Evolutionary conservation across 2,888 invertebrate species (phyloP), one percentile per base, ranked within the genome.

Genomic region (Caenorhabditis auriculariae): DNA sequence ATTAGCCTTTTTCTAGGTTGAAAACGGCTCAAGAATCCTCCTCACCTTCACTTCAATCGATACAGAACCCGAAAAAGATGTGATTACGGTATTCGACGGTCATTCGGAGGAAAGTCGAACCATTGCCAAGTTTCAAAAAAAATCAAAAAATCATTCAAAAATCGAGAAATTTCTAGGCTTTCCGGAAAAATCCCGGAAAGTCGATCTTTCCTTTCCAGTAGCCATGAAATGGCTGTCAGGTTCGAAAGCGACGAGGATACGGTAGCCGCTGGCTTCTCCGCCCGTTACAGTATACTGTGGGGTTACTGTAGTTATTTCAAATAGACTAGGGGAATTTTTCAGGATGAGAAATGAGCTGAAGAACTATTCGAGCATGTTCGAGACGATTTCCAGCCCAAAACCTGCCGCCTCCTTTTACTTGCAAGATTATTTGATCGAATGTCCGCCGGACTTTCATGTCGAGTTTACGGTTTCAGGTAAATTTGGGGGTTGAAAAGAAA

Each of bases 381-480:
- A 56, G 3, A 57, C 64, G 1, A 60, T 48, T 26, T 60, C 58
- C 45, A 60, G 60, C 41, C 64, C 64, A 26, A 44, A 17, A 17
- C 55, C 60, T 27, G 51, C 53, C 0, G 53, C 53, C 15, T 53
- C 60, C 1, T 65, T 58, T 43, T 27, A 51, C 3, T 50, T 61
- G 23, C 65, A 65, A 26, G 49, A 61, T 19, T 65, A 54, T 29
- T 17, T 54, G 9, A 54, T 65, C 1, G 45, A 47, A 9, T 65
- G 65, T 24, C 27, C 39, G 1, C 5, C 32, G 2, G 43, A 39
- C 7, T 43, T 52, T 46, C 65, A 65, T 39, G 50, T 58, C 15
- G 12, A 29, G 1, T 23, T 65, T 3, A 32, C 9, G 7, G 27
- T 61, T 7, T 28, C 26, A 46, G 46, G 46, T 46, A 6, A 23